Conservation (phyloP, 2,888 invertebrate genomes). For the Parochlus steinenii region DNA sequence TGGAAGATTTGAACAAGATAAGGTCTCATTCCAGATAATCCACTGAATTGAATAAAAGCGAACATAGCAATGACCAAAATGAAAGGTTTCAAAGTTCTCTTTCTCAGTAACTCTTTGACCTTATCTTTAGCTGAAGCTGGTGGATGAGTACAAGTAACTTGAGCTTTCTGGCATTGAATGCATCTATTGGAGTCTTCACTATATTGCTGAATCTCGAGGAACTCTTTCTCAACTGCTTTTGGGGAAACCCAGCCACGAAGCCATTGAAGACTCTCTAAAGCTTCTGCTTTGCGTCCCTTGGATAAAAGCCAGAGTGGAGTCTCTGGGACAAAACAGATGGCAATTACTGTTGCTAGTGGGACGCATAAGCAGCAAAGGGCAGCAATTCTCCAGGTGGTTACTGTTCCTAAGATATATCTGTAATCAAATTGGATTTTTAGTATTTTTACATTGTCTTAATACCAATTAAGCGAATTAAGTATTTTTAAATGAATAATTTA, state of each 20-base stretch:
- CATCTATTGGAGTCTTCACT: slow-evolving; percentile 16
- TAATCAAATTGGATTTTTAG: too few relatives aligned
- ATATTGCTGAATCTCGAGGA: slow-evolving; percentile 16
- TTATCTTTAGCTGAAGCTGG: slow-evolving; percentile 19
- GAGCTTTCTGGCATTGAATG: slow-evolving; percentile 14
- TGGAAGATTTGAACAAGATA: slow-evolving; percentile 39
- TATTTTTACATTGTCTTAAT: too few relatives aligned
- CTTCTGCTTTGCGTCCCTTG: slow-evolving; percentile 36
- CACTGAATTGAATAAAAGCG: slow-evolving; percentile 35
- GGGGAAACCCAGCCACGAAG: slow-evolving; percentile 35
- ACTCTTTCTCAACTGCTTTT: slow-evolving; percentile 17
- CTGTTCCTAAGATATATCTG: slow-evolving; percentile 35
- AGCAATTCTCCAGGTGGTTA: slow-evolving; percentile 36
- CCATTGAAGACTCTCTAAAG: slow-evolving; percentile 35
- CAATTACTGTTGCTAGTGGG: slow-evolving; percentile 34
- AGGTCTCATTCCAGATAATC: slow-evolving; percentile 33
- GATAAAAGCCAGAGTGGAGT: slow-evolving; percentile 41
- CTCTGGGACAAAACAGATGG: slow-evolving; percentile 33
- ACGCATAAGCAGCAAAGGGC: slow-evolving; percentile 34
- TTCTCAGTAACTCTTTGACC: slow-evolving; percentile 29
- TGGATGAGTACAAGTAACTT: slow-evolving; percentile 20
- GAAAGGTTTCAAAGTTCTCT: slow-evolving; percentile 37
- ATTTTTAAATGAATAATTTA: too few relatives aligned
- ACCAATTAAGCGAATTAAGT: too few relatives aligned
- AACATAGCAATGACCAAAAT: slow-evolving; percentile 35